Base-by-base conservation (phyloP, 2,797 vertebrate species). In the Neoniphon sammara region DNA sequence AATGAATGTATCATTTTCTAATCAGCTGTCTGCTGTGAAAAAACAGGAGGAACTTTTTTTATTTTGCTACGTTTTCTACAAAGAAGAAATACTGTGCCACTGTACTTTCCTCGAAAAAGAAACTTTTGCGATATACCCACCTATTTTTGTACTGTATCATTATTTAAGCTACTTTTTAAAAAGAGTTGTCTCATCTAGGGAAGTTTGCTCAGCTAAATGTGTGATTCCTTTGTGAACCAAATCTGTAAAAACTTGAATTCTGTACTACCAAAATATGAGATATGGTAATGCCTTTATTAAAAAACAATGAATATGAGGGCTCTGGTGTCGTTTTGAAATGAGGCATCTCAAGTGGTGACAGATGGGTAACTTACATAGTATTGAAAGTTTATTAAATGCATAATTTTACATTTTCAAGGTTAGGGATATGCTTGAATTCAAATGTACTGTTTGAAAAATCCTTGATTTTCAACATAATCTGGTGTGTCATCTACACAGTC, bases 241-340 rank as follows among this genome's bases (percentile, higher is more conserved):
- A 90, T 93, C 85, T 93, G 85, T 91, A 85, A 90, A 92, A 88
- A 94, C 93, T 93, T 94, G 92, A 94, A 94, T 85, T 93, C 59
- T 92, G 69, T 91, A 87, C 80, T 81, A 91, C 87, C 89, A 90
- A 92, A 91, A 88, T 86, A 90, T 85, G 66, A 87, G 74, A 81
- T 78, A 82, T 85, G 63, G 66, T 72, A 80, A 91, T 91, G 86
- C 78, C 82, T 93, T 92, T 91, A 88, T 91, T 88, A 89, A 91
- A 92, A 90, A 85, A 74, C 84, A 60, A 66, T 69, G 1, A 18
- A 75, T 52, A 14, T 72, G 14, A 20, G 25, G 21, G n/a, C 5
- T 66, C 18, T 20, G 34, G 25, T 81, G 14, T 2, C 68, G 17
- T 81, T 18, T 70, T 25, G 31, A 20, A 63, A 23, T 60, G 1